phyloP scores from a whole-genome alignment of 2,113 vertebrate species.

The Entelurus aequoreus region DNA sequence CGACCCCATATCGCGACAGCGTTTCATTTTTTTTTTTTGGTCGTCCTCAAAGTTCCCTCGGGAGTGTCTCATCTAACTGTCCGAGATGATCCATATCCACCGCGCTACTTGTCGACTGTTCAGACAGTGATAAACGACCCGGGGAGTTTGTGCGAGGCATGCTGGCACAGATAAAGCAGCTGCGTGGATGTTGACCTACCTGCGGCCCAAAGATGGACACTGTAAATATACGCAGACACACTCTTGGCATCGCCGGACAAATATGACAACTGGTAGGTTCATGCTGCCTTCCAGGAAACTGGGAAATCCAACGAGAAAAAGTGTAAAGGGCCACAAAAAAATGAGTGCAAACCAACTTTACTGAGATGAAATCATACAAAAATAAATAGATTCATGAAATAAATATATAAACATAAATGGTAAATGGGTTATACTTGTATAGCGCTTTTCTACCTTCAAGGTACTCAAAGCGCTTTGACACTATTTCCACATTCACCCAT shows the following conservation, averaged over 20 bases:
- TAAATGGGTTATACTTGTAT: too few species aligned
- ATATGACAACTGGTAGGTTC: not conserved
- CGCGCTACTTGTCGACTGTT: conserved; percentile 42
- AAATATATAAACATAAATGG: too few species aligned
- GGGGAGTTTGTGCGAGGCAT: conserved; percentile 40
- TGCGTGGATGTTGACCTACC: conserved; percentile 34
- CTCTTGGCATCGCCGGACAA: not conserved
- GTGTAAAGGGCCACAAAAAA: too few species aligned
- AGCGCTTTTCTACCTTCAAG: too few species aligned
- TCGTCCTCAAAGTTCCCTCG: conserved; percentile 30
- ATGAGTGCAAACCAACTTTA: too few species aligned
- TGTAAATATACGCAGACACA: not conserved
- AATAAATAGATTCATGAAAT: too few species aligned
- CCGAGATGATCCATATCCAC: conserved; percentile 60
- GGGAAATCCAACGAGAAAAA: too few species aligned
- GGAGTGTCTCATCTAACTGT: conserved; percentile 48
- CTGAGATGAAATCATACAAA: too few species aligned
- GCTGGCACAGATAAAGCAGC: conserved; percentile 44
- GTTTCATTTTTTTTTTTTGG: conserved; percentile 19
- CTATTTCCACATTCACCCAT: too few species aligned
- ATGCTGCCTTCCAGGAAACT: too few species aligned
- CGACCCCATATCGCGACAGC: conserved; percentile 12
- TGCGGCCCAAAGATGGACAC: conserved; percentile 29
- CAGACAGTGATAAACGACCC: conserved; percentile 56
- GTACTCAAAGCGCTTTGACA: too few species aligned